Percentiles rank a stretch among this genome's conserved stretches.
Conservation (phyloP, 2,888 invertebrate species). For the Spisula subtruncata region DNA sequence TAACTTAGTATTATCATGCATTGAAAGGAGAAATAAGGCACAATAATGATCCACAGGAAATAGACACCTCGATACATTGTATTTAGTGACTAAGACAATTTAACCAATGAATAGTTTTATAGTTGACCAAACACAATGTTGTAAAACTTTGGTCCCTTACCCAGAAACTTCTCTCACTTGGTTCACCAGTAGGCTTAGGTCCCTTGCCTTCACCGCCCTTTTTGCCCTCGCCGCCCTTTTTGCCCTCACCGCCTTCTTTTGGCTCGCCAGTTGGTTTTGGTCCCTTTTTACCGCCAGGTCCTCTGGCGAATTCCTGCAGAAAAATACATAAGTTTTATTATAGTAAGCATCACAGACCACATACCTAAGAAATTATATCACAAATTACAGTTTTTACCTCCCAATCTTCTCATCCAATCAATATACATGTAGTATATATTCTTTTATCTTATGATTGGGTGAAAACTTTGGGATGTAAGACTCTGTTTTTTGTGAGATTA, state of each 20-base stretch:
- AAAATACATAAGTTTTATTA: neutral
- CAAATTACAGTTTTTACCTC: no score
- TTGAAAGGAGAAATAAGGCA: neutral
- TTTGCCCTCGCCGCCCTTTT: neutral
- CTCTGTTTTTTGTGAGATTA: no score
- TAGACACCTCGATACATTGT: neutral
- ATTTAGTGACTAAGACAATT: no score
- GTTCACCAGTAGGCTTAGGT: neutral
- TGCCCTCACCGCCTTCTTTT: neutral
- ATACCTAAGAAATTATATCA: no score
- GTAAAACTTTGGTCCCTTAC: neutral
- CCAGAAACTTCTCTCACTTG: no score
- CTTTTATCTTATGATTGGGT: no score
- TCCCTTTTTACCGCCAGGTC: neutral
- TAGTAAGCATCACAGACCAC: neutral
- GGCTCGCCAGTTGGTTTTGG: neutral
- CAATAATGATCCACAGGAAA: neutral
- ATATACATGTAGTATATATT: no score
- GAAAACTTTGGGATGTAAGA: no score
- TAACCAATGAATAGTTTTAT: no score
- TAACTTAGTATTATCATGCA: neutral
- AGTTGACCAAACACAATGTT: neutral
- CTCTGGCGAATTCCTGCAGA: neutral
- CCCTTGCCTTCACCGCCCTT: neutral
- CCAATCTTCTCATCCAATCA: no score